phyloP scores from a whole-genome alignment of 2,888 invertebrate genomes.

The Hydroisotoma schaefferi region DNA sequence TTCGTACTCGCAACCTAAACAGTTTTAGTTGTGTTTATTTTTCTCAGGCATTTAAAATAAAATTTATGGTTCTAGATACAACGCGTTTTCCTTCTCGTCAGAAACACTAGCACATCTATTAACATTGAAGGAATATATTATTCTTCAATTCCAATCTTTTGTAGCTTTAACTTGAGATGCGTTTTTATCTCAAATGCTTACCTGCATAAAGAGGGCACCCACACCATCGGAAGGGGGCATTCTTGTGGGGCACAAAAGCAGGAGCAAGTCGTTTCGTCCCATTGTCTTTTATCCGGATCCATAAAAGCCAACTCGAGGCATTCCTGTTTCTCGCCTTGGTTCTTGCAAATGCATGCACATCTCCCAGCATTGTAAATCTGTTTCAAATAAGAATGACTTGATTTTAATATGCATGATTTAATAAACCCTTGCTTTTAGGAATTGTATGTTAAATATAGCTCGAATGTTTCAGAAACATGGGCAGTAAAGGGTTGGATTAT shows the following conservation, averaged over 20 bases:
- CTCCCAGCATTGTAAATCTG: slow-evolving; percentile 7
- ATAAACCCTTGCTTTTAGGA: too few species aligned
- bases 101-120: slow-evolving; percentile 1
- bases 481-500: background rate
- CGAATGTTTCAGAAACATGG: too few species aligned
- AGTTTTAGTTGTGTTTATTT: too few species aligned
- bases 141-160: too few species aligned
- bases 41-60: background rate
- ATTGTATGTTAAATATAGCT: too few species aligned
- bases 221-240: slow-evolving; percentile 14
- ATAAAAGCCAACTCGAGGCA: slow-evolving; percentile 16
- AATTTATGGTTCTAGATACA: background rate
- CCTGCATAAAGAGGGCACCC: slow-evolving; percentile 28
- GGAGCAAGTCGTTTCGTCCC: slow-evolving; percentile 30
- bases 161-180: background rate
- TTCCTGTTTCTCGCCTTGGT: slow-evolving; percentile 14
- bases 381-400: background rate
- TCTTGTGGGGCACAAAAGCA: slow-evolving; percentile 19
- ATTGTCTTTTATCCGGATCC: slow-evolving; percentile 1
- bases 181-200: background rate
- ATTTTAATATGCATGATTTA: background rate
- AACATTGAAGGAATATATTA: background rate
- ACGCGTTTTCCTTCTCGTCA: slow-evolving; percentile 4
- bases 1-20: background rate
- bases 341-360: slow-evolving; percentile 29